Evolutionary conservation across 2,888 invertebrate genomes (phyloP).

Genomic region (Eristalis arbustorum): DNA sequence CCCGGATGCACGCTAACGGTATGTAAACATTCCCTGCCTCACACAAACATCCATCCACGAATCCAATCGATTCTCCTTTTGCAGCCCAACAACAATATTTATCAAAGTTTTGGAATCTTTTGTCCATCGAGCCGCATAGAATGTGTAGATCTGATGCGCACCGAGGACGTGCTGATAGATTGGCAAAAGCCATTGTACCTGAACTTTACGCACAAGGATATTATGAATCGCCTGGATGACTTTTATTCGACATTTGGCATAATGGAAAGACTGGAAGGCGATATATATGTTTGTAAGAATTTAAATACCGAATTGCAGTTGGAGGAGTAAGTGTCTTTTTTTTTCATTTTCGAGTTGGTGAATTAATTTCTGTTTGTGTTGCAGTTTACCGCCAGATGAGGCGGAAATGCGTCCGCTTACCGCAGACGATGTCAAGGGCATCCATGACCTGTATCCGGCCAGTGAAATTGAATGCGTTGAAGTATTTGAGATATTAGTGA

Average conservation of each 20-base stretch:
- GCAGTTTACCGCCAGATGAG: conserved; percentile 83
- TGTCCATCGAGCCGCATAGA: conserved; percentile 90
- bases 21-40: conserved; percentile 77
- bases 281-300: conserved; percentile 88
- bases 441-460: conserved; percentile 92
- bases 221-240: conserved; percentile 88
- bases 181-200: conserved; percentile 91
- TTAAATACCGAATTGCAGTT: conserved; percentile 83
- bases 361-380: conserved; percentile 7
- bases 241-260: conserved; percentile 84
- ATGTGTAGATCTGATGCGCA: conserved; percentile 85
- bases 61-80: neutral
- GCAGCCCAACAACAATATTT: conserved; percentile 89
- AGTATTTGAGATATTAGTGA: conserved; percentile 89
- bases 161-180: conserved; percentile 89
- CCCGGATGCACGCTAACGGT: conserved; percentile 94
- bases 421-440: conserved; percentile 89
- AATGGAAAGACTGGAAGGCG: conserved; percentile 89
- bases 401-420: conserved; percentile 88
- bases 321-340: conserved; percentile 81
- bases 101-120: conserved; percentile 92
- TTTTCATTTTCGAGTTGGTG: neutral
- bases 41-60: neutral
- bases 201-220: conserved; percentile 91
- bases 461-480: conserved; percentile 93